Base-by-base conservation (phyloP, 1,140 invertebrate species). In the Papilio polytes region DNA sequence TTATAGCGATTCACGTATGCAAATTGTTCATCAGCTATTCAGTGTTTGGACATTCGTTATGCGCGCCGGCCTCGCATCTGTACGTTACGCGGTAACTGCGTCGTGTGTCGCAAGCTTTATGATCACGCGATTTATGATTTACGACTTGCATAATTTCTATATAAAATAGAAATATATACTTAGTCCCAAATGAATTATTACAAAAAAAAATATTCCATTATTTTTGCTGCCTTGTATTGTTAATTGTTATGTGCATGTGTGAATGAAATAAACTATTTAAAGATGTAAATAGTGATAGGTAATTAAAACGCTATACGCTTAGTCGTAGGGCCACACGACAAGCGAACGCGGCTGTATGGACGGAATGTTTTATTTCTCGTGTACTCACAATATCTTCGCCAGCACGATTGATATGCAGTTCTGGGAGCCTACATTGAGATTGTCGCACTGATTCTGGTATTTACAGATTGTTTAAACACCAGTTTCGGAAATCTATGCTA, bases 21-120 rank as follows among this genome's bases (percentile, higher is more conserved):
- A 93, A 93, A 93, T 94, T 93, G 92, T 92, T 93, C 92, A 93
- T 93, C 90, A 93, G 92, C 88, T 91, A 93, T 93, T 92, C 92
- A 92, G 87, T 93, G 92, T 94, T 94, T 94, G 91, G 89, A 90
- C 91, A 92, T 93, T 94, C 91, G 91, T 93, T 94, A 94, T 92
- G 90, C 91, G 89, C 82, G 88, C 85, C 85, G 82, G 82, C 84
- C 51, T 48, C 82, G 82, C 83, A 87, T 80, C 83, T 85, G 83
- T 85, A 83, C 85, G 86, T 85, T 85, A 85, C 86, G 89, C 84
- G 85, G 74, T 80, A 82, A 77, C 81, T 82, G 83, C 83, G 85
- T 83, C 36, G n/a, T 76, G 22, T 80, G 81, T 70, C 46, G 1
- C 46, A 82, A 82, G 83, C 22, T n/a, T 77, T 36, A 22, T 44